Base-by-base conservation (phyloP, 2,797 vertebrate species). In the Sebastes cheni region DNA sequence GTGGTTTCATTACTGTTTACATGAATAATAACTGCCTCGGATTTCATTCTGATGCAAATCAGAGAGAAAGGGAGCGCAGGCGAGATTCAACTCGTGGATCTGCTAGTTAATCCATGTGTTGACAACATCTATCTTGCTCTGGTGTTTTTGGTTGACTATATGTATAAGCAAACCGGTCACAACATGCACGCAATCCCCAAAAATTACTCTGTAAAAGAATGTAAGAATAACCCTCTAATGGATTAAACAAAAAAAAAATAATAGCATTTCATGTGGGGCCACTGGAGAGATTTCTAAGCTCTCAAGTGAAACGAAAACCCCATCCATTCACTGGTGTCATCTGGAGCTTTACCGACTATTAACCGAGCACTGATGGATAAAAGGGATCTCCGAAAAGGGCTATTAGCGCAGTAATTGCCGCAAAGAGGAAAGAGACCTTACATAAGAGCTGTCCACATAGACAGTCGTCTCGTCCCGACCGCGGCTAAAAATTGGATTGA, bases 351-450 rank as follows among this genome's bases (percentile, higher is more conserved):
- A 79, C 46, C 58, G 55, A 72, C 79, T 54, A 77, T 82, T 81
- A 77, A 59, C 67, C 2, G 9, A 77, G 67, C 76, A 60, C 59
- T 77, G 72, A 30, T 42, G 65, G 59, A 80, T 81, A 69, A 81
- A 91, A 79, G 59, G 46, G 56, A 74, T 34, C 62, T 77, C 72
- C 20, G 36, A 74, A 46, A 29, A 67, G 79, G 22, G 82, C 79
- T 80, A 89, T 89, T 90, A 89, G 86, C 30, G 14, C 61, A 60
- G 80, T 83, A 88, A 91, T 88, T 90, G 85, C 84, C 61, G 61
- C 85, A 75, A 71, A 85, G 75, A 82, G 67, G 16, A 86, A 79
- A 85, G 39, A 77, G 61, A 60, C 62, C 60, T 91, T 88, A 86
- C 54, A 18, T 84, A 91, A 92, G 82, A 77, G 80, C 84, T 62